Evolutionary conservation across 1,140 invertebrate species (phyloP).

Genomic region (Aphidius gifuensis): DNA sequence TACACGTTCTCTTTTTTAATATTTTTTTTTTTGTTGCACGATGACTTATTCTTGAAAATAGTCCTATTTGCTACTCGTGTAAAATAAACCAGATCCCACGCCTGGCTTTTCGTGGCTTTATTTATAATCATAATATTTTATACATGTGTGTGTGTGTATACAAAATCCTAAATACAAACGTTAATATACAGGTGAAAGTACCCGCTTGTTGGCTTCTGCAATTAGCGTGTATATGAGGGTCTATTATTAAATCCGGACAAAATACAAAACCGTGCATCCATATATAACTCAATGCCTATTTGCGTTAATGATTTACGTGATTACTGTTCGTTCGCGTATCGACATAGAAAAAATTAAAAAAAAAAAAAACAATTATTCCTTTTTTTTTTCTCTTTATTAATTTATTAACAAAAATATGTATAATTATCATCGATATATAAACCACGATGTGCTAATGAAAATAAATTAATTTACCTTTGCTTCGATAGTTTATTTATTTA

Average conservation of each 20-base stretch:
- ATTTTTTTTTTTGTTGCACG: not conserved
- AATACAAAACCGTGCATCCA: conserved; percentile 15
- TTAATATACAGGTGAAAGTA: conserved; percentile 25
- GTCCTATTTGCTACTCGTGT: not conserved
- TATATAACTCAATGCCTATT: not conserved
- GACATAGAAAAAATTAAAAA: not conserved
- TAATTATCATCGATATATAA: conserved; percentile 1
- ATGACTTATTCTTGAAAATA: not conserved
- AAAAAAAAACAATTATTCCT: not conserved
- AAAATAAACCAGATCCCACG: conserved; percentile 17
- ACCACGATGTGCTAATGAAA: conserved; percentile 8
- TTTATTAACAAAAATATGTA: not conserved
- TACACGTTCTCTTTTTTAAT: conserved; percentile 19
- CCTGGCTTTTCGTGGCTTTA: conserved; percentile 8
- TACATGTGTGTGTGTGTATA: conserved; percentile 16
- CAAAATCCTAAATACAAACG: conserved; percentile 20
- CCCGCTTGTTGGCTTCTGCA: conserved; percentile 22
- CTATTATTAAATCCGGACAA: conserved; percentile 27
- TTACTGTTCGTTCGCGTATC: not conserved
- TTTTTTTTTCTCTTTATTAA: not conserved
- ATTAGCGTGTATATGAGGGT: conserved; percentile 23
- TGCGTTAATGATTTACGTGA: not conserved
- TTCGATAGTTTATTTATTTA: not conserved
- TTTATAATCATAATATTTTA: conserved; percentile 1
- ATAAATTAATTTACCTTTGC: conserved; percentile 7